Evolutionary conservation across 1,140 invertebrate species (phyloP), one percentile per base, ranked within the genome.

Genomic region (Neocloeon triangulifer): DNA sequence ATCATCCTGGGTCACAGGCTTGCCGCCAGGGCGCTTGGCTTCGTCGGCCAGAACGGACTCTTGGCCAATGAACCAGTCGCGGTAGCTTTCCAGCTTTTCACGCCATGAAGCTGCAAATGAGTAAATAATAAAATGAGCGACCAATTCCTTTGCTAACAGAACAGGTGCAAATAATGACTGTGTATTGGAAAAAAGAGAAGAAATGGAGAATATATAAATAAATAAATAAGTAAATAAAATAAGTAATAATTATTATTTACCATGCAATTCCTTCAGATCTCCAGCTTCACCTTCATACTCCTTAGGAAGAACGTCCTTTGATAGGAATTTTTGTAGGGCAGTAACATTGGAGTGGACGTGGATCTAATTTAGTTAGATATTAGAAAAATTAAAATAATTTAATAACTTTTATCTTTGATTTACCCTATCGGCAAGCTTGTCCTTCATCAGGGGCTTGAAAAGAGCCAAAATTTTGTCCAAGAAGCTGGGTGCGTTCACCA

Each of bases 381-480:
- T n/a, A n/a, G n/a, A n/a, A n/a, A n/a, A n/a, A n/a, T n/a, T n/a
- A n/a, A n/a, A n/a, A n/a, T n/a, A n/a, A n/a, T n/a, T n/a, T n/a
- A n/a, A n/a, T n/a, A n/a, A n/a, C n/a, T n/a, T n/a, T n/a, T n/a
- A n/a, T n/a, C n/a, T n/a, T n/a, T 26, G 19, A 44, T 53, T 53
- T 48, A 66, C 62, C 43, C 61, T 48, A 42, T 55, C 52, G 35
- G 48, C 50, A 31, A 65, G 50, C 41, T 71, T 71, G 39, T 69
- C 62, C 37, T 69, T 70, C 41, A 69, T 50, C 35, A 67, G 64
- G 8, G 50, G 54, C 36, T 61, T 59, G 34, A 67, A 51, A 20
- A 69, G 48, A 34, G 55, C 50, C 27, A 69, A 47, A 0, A 65
- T 49, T 30, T 56, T 60, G 28, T 61, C 59, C 38, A 67, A 52